Conservation (phyloP, 2,888 invertebrate species). For the Gibbula magus region DNA sequence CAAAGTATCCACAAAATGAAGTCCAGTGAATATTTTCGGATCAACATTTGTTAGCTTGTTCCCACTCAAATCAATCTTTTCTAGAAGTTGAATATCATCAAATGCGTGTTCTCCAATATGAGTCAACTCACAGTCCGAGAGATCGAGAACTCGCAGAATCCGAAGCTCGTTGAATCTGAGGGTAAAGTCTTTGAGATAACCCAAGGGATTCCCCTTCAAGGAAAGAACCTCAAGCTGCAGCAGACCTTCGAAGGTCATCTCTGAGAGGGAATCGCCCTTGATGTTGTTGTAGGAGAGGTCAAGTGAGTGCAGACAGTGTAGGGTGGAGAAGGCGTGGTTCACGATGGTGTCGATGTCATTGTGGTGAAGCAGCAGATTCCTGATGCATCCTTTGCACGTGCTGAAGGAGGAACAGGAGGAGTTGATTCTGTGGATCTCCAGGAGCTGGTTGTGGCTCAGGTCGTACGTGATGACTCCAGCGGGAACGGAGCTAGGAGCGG, state of each 20-base stretch:
- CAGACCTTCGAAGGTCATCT: conserved; percentile 19
- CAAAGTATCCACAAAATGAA: conserved; percentile 10
- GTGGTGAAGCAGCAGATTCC: conserved; percentile 26
- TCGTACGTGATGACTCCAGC: background rate
- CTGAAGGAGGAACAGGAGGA: background rate
- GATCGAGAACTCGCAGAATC: background rate
- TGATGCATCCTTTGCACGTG: conserved; percentile 23
- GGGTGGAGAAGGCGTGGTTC: conserved; percentile 23
- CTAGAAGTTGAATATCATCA: background rate
- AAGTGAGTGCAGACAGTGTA: conserved; percentile 30
- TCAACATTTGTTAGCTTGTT: conserved; percentile 13
- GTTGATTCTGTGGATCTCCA: conserved; percentile 17
- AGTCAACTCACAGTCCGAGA: conserved; percentile 9
- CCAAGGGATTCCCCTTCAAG: conserved; percentile 33
- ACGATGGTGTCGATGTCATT: conserved; percentile 30
- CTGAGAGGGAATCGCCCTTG: conserved; percentile 1
- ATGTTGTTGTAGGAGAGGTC: conserved; percentile 34
- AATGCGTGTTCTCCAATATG: conserved; percentile 15
- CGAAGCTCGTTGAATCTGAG: background rate
- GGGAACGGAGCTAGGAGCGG: background rate
- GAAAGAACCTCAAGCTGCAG: conserved; percentile 12
- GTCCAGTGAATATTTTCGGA: background rate
- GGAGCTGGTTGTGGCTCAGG: conserved; percentile 11
- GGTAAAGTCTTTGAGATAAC: background rate
- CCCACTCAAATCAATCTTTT: conserved; percentile 14